These are phyloP conservation scores for Drosophila picticornis DNA, from an alignment of 2,888 invertebrate species.

Conservation along the genomic window DNA sequence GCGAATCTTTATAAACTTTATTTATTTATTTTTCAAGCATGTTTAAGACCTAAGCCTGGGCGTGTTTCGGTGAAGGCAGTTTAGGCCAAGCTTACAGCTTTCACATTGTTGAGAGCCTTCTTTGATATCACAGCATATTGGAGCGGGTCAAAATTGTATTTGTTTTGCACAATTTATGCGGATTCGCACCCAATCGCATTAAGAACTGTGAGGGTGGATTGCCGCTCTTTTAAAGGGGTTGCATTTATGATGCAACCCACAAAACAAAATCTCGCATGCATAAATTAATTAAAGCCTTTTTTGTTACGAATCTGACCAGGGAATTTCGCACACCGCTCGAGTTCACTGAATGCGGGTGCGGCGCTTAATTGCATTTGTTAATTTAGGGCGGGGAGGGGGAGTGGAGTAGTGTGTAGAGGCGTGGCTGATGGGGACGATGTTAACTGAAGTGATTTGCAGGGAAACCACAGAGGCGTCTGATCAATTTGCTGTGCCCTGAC, in stretches of 20 bases:
- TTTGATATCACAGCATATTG: neutral
- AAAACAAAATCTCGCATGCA: constrained; percentile 42
- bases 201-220: constrained; percentile 5
- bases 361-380: constrained; percentile 36
- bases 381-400: neutral
- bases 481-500: constrained; percentile 65
- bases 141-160: neutral
- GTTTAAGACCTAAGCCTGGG: neutral
- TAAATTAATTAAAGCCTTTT: constrained; percentile 57
- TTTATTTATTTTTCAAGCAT: neutral
- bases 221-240: neutral
- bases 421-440: neutral
- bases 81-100: neutral
- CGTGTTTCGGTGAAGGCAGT: neutral
- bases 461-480: constrained; percentile 47
- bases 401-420: neutral
- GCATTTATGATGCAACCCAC: neutral
- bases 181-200: constrained; percentile 2
- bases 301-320: constrained; percentile 36
- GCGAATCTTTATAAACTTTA: neutral
- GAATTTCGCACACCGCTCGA: constrained; percentile 19
- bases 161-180: neutral
- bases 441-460: constrained; percentile 42
- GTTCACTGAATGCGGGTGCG: constrained; percentile 26
- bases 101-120: neutral